These are phyloP conservation scores for Mormyrus iriodes DNA, from an alignment of 2,113 vertebrate genomes.

Conservation along the genomic window DNA sequence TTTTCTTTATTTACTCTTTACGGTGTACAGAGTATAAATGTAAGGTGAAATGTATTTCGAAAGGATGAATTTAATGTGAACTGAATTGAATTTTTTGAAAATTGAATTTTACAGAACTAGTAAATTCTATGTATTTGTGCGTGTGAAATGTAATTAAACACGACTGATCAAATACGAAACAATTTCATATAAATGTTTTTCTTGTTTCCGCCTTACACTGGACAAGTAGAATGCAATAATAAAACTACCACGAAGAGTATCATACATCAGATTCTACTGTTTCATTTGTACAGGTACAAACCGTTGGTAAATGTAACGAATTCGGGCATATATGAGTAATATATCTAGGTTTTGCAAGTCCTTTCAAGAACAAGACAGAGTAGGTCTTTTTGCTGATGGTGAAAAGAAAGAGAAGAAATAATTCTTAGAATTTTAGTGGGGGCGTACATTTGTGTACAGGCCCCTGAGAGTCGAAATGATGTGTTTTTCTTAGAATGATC, in stretches of 20 bases:
- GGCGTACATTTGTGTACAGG: slow-evolving; percentile 41
- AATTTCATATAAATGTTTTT: background rate
- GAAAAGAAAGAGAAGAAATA: slow-evolving; percentile 35
- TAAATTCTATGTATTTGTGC: background rate
- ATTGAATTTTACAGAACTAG: background rate
- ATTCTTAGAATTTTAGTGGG: slow-evolving; percentile 60
- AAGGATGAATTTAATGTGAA: background rate
- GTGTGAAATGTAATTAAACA: background rate
- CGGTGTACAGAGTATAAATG: background rate
- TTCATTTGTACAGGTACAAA: background rate
- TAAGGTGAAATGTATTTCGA: background rate
- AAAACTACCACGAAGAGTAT: background rate
- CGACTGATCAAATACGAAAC: background rate
- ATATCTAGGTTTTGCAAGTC: slow-evolving; percentile 21
- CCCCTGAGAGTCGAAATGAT: slow-evolving; percentile 39
- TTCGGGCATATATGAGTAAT: slow-evolving; percentile 29
- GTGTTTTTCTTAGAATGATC: slow-evolving; percentile 55
- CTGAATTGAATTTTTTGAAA: too few relatives aligned
- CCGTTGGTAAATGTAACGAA: background rate
- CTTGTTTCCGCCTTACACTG: background rate
- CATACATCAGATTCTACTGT: background rate
- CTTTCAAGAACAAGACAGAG: slow-evolving; percentile 54
- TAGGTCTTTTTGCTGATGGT: slow-evolving; percentile 27
- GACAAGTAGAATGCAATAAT: background rate
- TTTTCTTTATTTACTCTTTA: background rate